A percentile compares a stretch with the other conserved stretches of the same genome.
Conservation (phyloP, 2,888 invertebrate species). For the Molorchus minor region DNA sequence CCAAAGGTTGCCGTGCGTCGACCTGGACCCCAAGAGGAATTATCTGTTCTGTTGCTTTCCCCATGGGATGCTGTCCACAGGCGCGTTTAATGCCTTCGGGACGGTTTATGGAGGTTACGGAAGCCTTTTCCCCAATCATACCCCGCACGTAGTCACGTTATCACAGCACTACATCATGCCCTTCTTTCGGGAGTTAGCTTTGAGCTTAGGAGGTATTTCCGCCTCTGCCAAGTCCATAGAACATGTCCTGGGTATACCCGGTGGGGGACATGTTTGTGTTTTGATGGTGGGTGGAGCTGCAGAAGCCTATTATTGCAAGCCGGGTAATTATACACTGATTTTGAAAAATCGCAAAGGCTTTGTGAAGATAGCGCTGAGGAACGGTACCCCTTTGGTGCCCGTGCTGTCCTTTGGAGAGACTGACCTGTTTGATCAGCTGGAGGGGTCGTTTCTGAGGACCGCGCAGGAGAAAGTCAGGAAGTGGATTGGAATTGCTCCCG, state of each 20-base stretch:
- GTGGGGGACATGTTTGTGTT: conserved; percentile 70
- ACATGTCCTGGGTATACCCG: conserved; percentile 66
- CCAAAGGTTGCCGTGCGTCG: conserved; percentile 83
- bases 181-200: conserved; percentile 73
- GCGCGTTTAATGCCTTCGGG: conserved; percentile 71
- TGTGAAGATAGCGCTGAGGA: conserved; percentile 50
- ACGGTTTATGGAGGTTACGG: conserved; percentile 62
- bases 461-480: conserved; percentile 75
- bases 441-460: conserved; percentile 72
- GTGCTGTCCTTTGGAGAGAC: conserved; percentile 91
- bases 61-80: conserved; percentile 83
- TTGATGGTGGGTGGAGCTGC: conserved; percentile 89
- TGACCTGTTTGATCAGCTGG: conserved; percentile 80
- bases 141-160: conserved; percentile 65
- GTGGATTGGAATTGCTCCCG: conserved; percentile 76
- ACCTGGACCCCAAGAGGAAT: conserved; percentile 79
- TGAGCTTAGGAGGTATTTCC: conserved; percentile 65
- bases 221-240: conserved; percentile 74
- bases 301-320: conserved; percentile 83
- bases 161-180: conserved; percentile 76
- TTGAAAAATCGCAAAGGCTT: conserved; percentile 77
- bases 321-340: conserved; percentile 76
- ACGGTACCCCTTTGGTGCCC: conserved; percentile 83
- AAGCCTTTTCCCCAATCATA: conserved; percentile 64
- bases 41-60: conserved; percentile 90